Conservation (phyloP, 2,888 invertebrate genomes). For the Notodonta dromedarius region DNA sequence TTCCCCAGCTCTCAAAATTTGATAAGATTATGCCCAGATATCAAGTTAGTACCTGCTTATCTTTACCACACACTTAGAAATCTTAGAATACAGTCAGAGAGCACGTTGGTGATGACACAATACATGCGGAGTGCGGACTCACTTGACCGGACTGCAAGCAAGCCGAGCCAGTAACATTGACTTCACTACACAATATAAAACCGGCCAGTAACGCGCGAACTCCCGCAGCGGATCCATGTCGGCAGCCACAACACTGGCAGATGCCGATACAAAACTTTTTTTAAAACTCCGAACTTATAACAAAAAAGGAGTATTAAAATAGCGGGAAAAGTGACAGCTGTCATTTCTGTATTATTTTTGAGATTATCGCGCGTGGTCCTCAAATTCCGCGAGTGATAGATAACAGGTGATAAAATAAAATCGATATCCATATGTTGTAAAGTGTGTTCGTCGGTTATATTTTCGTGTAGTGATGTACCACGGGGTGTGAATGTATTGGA, state of each 20-base stretch:
- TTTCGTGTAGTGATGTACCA: slow-evolving; percentile 69
- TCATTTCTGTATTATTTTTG: slow-evolving; percentile 21
- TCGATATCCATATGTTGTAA: slow-evolving; percentile 55
- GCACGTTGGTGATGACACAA: slow-evolving; percentile 65
- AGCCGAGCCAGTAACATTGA: slow-evolving; percentile 5
- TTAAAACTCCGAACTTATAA: slow-evolving; percentile 30
- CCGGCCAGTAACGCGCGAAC: slow-evolving; percentile 68
- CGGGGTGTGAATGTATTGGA: slow-evolving; percentile 60
- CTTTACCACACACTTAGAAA: slow-evolving; percentile 44
- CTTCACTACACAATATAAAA: slow-evolving; percentile 7
- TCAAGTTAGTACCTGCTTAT: slow-evolving; percentile 23
- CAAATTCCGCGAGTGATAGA: slow-evolving; percentile 42
- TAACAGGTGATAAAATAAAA: slow-evolving; percentile 64
- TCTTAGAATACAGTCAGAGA: slow-evolving; percentile 50
- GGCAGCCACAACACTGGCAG: slow-evolving; percentile 44
- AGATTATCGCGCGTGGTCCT: slow-evolving; percentile 27
- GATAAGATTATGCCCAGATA: not conserved
- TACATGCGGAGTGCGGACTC: slow-evolving; percentile 43
- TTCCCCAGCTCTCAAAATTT: slow-evolving; percentile 12
- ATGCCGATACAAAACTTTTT: slow-evolving; percentile 54
- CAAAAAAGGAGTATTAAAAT: slow-evolving; percentile 15
- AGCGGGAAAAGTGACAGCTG: slow-evolving; percentile 42
- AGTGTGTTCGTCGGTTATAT: slow-evolving; percentile 44
- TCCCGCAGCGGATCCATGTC: slow-evolving; percentile 62
- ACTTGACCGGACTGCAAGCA: slow-evolving; percentile 61